phyloP scores from a whole-genome alignment of 2,888 invertebrate genomes.

The Troides oblongomaculatus region DNA sequence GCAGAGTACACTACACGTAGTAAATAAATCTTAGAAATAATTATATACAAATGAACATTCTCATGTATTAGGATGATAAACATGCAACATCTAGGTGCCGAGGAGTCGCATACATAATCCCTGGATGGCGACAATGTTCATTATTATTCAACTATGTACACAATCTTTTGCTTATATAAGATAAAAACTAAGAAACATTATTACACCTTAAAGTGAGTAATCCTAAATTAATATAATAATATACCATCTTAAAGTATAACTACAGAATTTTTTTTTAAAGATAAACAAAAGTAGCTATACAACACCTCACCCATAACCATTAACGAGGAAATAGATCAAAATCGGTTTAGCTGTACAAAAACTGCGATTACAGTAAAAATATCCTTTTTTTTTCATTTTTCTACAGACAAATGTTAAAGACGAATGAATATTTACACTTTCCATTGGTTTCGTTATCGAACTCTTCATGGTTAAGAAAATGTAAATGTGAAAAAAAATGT shows the following conservation, averaged over 20 bases:
- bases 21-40: slow-evolving; percentile 11
- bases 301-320: neutral
- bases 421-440: neutral
- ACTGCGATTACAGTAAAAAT: neutral
- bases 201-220: neutral
- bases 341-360: too few relatives aligned
- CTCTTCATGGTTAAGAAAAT: neutral
- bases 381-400: neutral
- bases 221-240: neutral
- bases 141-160: slow-evolving; percentile 4
- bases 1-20: neutral
- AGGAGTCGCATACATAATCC: slow-evolving; percentile 23
- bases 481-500: neutral
- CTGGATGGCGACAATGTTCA: slow-evolving; percentile 17
- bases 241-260: neutral
- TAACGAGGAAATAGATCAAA: too few relatives aligned
- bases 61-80: slow-evolving; percentile 14
- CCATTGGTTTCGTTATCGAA: slow-evolving; percentile 4
- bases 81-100: slow-evolving; percentile 23
- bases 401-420: neutral
- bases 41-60: slow-evolving; percentile 19
- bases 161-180: neutral
- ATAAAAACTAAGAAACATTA: neutral
- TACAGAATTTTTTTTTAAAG: neutral
- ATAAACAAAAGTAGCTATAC: neutral